Conservation (phyloP, 2,888 invertebrate genomes). For the Pterostichus niger region DNA sequence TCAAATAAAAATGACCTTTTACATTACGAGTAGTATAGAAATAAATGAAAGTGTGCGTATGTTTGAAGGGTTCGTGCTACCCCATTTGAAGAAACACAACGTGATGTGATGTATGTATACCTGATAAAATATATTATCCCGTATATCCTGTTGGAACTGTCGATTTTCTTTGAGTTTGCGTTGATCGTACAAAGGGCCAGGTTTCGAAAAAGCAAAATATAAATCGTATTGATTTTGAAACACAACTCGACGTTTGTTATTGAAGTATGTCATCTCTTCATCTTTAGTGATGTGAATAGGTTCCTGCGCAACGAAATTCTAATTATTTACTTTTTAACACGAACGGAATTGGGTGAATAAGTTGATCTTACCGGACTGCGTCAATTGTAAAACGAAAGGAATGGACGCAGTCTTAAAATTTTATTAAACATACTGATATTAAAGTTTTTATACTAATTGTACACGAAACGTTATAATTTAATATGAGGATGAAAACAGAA, state of each 20-base stretch:
- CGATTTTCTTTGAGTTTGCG: constrained; percentile 74
- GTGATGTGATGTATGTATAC: constrained; percentile 70
- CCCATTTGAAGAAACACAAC: too few species aligned
- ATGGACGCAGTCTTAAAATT: too few species aligned
- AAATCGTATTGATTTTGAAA: constrained; percentile 73
- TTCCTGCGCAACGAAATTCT: constrained; percentile 69
- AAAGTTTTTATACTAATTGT: too few species aligned
- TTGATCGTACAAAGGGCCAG: constrained; percentile 74
- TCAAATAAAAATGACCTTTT: too few species aligned
- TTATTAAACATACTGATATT: too few species aligned
- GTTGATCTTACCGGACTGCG: too few species aligned
- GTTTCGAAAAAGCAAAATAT: constrained; percentile 74
- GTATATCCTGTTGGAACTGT: constrained; percentile 72
- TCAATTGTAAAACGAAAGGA: too few species aligned
- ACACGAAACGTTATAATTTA: too few species aligned
- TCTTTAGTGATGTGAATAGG: constrained; percentile 70
- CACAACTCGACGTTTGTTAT: constrained; percentile 71
- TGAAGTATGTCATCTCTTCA: constrained; percentile 74
- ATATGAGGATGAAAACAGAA: too few species aligned
- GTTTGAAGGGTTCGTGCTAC: not conserved
- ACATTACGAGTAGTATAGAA: too few species aligned
- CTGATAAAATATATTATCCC: constrained; percentile 75
- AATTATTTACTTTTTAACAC: too few species aligned
- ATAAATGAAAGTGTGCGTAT: not conserved
- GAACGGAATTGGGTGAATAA: too few species aligned